phyloP scores from a whole-genome alignment of 2,797 vertebrate species.

The Phataginus tricuspis region DNA sequence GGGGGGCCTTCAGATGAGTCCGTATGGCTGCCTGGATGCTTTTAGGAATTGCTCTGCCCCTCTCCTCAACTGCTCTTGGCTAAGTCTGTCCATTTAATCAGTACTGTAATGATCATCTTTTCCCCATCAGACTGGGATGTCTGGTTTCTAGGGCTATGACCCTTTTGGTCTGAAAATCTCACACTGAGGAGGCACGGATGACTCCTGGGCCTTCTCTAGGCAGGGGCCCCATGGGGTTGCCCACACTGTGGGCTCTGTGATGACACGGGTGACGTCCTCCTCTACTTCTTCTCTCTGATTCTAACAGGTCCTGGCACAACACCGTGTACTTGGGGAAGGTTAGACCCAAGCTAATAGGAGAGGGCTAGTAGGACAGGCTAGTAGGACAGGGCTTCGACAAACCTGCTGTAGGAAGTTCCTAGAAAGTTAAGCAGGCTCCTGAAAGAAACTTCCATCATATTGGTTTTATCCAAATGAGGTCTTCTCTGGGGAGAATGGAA shows the following conservation, averaged over 20 bases:
- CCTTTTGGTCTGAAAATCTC: background rate
- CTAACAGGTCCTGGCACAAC: background rate
- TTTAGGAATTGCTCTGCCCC: background rate
- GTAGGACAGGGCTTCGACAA: background rate
- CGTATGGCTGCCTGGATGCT: background rate
- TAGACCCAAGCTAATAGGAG: background rate
- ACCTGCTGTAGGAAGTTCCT: background rate
- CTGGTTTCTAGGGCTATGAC: background rate
- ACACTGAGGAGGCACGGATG: background rate
- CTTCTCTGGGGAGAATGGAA: background rate
- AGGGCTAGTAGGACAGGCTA: background rate
- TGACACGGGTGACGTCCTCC: background rate
- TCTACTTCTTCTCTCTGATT: background rate
- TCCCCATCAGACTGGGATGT: background rate
- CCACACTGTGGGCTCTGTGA: background rate
- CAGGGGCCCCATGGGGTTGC: background rate
- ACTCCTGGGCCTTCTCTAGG: background rate
- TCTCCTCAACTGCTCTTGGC: background rate
- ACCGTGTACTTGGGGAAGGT: background rate
- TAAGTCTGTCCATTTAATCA: background rate
- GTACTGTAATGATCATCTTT: background rate
- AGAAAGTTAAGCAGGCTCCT: background rate
- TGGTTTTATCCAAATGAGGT: slow-evolving; percentile 29
- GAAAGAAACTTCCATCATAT: background rate
- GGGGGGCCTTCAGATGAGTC: background rate